Percentiles rank a stretch among this genome's conserved stretches.
Conservation (phyloP, 2,797 vertebrate genomes). For the Gobionotothen gibberifrons region DNA sequence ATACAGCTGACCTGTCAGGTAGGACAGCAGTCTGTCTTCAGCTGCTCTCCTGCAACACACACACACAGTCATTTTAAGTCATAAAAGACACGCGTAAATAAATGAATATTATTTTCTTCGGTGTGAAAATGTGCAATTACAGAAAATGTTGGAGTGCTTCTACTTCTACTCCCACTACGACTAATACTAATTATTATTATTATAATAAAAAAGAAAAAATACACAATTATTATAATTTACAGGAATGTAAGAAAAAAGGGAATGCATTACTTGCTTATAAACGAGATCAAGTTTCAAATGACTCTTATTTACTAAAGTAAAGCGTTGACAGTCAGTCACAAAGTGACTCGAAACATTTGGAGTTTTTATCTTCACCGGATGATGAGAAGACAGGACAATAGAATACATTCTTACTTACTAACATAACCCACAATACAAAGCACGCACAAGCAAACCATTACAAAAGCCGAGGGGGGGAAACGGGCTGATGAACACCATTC, state of each 20-base stretch:
- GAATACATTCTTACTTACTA: slow-evolving; percentile 37
- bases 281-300: not conserved
- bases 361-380: slow-evolving; percentile 9
- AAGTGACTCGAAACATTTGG: not conserved
- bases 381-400: slow-evolving; percentile 59
- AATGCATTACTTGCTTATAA: not conserved
- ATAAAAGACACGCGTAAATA: not conserved
- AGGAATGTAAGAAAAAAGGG: not conserved
- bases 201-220: too few relatives aligned
- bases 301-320: too few relatives aligned
- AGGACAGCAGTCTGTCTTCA: slow-evolving; percentile 9
- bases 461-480: rapidly evolving
- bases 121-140: not conserved
- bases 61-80: slow-evolving; percentile 8
- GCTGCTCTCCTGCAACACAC: slow-evolving; percentile 21
- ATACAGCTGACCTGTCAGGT: slow-evolving; percentile 46
- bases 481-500: rapidly evolving
- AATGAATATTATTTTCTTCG: not conserved
- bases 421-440: slow-evolving; percentile 30
- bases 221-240: too few relatives aligned
- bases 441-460: slow-evolving; percentile 3
- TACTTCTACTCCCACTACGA: too few relatives aligned
- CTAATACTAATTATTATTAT: not conserved
- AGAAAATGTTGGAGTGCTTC: not conserved
- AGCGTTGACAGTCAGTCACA: not conserved